Conservation (phyloP, 1,140 invertebrate genomes). For the Drosophila repleta region DNA sequence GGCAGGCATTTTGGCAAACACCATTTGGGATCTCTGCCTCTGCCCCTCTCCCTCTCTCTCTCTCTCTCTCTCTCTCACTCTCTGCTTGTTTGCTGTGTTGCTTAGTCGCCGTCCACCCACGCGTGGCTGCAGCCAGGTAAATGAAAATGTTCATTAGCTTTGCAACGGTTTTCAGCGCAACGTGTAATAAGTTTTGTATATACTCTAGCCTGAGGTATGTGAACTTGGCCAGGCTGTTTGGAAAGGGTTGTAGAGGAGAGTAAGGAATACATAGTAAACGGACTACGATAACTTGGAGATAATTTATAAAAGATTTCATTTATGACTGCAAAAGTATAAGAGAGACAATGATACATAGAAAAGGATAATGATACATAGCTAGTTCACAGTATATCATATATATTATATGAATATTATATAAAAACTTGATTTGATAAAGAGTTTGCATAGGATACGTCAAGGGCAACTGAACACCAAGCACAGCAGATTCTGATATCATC, state of each 20-base stretch:
- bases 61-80: constrained; percentile 7
- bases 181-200: constrained; percentile 70
- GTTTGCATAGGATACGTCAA: too few relatives aligned
- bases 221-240: neutral
- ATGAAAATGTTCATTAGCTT: constrained; percentile 80
- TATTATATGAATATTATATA: too few relatives aligned
- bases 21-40: constrained; percentile 29
- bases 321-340: too few relatives aligned
- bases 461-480: too few relatives aligned
- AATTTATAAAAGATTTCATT: too few relatives aligned
- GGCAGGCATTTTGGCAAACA: constrained; percentile 51
- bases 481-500: too few relatives aligned
- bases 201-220: neutral
- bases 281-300: too few relatives aligned
- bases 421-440: neutral
- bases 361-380: too few relatives aligned
- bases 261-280: too few relatives aligned
- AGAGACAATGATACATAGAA: too few relatives aligned
- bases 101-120: constrained; percentile 54
- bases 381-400: too few relatives aligned
- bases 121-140: constrained; percentile 58
- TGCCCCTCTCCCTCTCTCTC: neutral
- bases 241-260: too few relatives aligned
- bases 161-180: constrained; percentile 78
- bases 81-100: neutral